phyloP scores from a whole-genome alignment of 2,888 invertebrate genomes.

The Gymnoscelis rufifasciata region DNA sequence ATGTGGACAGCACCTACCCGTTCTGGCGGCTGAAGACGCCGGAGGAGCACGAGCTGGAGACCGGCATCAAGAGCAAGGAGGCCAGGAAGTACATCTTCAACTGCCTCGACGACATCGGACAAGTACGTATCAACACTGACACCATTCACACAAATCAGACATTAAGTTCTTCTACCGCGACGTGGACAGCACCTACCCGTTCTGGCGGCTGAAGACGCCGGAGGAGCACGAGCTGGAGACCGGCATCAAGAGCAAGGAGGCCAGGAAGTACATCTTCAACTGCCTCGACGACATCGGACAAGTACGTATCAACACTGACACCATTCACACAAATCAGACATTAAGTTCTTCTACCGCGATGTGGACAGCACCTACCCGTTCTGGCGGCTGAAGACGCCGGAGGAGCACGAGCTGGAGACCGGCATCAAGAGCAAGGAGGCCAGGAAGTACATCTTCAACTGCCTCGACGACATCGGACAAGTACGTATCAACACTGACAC shows the following conservation, averaged over 20 bases:
- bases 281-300: slow-evolving; percentile 99
- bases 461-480: slow-evolving; percentile 98
- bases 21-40: too few relatives aligned
- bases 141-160: too few relatives aligned
- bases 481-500: slow-evolving; percentile 32
- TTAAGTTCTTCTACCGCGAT: too few relatives aligned
- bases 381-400: too few relatives aligned
- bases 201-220: slow-evolving; percentile 94
- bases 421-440: slow-evolving; percentile 96
- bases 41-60: too few relatives aligned
- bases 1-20: too few relatives aligned
- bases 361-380: too few relatives aligned
- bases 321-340: too few relatives aligned
- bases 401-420: neutral
- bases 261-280: slow-evolving; percentile 99
- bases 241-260: slow-evolving; percentile 99
- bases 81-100: slow-evolving; percentile 99
- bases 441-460: slow-evolving; percentile 99
- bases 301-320: too few relatives aligned
- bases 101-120: slow-evolving; percentile 98
- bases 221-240: slow-evolving; percentile 99
- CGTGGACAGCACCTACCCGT: slow-evolving; percentile 92
- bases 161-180: too few relatives aligned
- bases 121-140: slow-evolving; percentile 57
- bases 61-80: slow-evolving; percentile 84